These are phyloP conservation scores for Aplocera efformata DNA, from an alignment of 2,888 invertebrate species.

Conservation along the genomic window DNA sequence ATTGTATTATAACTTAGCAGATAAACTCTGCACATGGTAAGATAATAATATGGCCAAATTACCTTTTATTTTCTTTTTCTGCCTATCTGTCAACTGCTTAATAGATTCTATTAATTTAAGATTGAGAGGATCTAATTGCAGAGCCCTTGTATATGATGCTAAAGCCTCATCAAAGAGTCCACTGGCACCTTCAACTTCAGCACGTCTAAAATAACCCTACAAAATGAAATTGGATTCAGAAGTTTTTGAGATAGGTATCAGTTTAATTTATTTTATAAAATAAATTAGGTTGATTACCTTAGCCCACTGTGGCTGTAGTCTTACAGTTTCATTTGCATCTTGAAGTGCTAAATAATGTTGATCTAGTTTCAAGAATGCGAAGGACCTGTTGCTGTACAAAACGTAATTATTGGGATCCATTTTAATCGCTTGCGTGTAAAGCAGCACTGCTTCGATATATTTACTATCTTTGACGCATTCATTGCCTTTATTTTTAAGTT, in stretches of 20 bases:
- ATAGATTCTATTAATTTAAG: slow-evolving; percentile 82
- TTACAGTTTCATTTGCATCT: slow-evolving; percentile 88
- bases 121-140: slow-evolving; percentile 85
- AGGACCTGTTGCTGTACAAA: slow-evolving; percentile 89
- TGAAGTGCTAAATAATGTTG: slow-evolving; percentile 88
- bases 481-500: slow-evolving; percentile 87
- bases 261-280: no score
- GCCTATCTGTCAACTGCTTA: slow-evolving; percentile 78
- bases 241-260: no score
- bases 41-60: no score
- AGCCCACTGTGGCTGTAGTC: slow-evolving; percentile 87
- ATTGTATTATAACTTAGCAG: no score
- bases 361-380: slow-evolving; percentile 88
- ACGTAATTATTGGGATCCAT: slow-evolving; percentile 85
- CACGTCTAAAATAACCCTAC: slow-evolving; percentile 86
- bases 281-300: slow-evolving; percentile 82
- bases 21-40: no score
- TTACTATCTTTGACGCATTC: slow-evolving; percentile 86
- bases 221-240: neutral
- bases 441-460: slow-evolving; percentile 87
- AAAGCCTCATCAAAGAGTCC: slow-evolving; percentile 84
- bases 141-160: slow-evolving; percentile 84
- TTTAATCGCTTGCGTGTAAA: slow-evolving; percentile 90
- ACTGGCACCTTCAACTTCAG: slow-evolving; percentile 85
- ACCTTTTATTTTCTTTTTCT: slow-evolving; percentile 83